Percentiles rank a stretch among this genome's conserved stretches.
These are phyloP conservation scores for Drosophila ohnishii DNA, from an alignment of 1,140 invertebrate species.

Conservation along the genomic window DNA sequence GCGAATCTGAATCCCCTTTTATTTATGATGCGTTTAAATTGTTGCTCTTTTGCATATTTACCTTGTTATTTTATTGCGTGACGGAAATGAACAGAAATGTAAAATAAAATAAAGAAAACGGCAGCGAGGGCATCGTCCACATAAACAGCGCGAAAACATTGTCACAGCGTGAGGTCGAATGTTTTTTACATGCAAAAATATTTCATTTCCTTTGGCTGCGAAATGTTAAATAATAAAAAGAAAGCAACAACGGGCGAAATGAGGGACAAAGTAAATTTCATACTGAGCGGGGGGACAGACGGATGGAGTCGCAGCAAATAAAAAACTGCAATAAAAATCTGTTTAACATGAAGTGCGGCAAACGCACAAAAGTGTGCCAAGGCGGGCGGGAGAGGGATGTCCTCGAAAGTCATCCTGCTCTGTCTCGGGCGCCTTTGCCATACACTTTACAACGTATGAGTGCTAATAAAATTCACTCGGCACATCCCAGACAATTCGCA, in stretches of 20 bases:
- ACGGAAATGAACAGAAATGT: conserved; percentile 73
- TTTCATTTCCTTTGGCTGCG: conserved; percentile 77
- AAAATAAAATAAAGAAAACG: conserved; percentile 54
- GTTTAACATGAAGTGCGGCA: conserved; percentile 73
- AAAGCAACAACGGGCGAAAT: conserved; percentile 30
- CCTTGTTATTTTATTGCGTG: conserved; percentile 78
- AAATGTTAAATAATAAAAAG: conserved; percentile 77
- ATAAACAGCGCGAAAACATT: conserved; percentile 77
- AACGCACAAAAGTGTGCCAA: conserved; percentile 56
- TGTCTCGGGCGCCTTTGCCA: conserved; percentile 43
- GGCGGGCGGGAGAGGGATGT: conserved; percentile 28
- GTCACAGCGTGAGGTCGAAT: conserved; percentile 77
- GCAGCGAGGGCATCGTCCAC: conserved; percentile 41
- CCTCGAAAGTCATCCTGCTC: conserved; percentile 30
- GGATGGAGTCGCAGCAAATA: conserved; percentile 53
- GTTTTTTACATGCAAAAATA: conserved; percentile 80
- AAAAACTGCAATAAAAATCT: conserved; percentile 80
- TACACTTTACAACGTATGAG: conserved; percentile 80
- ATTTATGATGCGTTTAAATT: conserved; percentile 70
- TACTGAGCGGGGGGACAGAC: neutral
- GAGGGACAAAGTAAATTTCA: conserved; percentile 72
- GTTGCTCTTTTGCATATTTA: conserved; percentile 69
- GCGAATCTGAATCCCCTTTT: conserved; percentile 36
- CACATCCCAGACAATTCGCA: conserved; percentile 58
- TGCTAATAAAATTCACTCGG: conserved; percentile 77